Evolutionary conservation across 2,888 invertebrate species (phyloP).

Genomic region (Torymus aiolomorphi): DNA sequence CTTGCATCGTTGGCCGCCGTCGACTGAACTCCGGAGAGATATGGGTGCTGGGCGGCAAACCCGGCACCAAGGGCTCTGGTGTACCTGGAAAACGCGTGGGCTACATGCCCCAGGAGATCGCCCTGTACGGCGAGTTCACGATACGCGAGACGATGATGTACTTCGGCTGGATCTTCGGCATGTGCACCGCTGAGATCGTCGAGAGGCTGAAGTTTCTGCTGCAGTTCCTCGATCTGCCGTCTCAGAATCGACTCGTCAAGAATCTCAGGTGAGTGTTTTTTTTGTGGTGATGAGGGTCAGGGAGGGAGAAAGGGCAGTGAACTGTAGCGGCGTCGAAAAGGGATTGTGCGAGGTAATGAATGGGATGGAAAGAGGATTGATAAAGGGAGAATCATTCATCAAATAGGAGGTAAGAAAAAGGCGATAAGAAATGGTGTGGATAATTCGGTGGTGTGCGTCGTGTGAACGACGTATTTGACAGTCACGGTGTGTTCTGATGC

Average conservation of each 20-base stretch:
- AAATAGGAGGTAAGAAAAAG: too few species aligned
- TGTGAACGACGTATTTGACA: too few species aligned
- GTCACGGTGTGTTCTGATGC: too few species aligned
- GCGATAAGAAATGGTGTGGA: too few species aligned
- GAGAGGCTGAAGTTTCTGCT: slow-evolving; percentile 90
- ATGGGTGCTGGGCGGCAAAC: slow-evolving; percentile 92
- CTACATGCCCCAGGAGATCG: slow-evolving; percentile 97
- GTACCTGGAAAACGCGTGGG: slow-evolving; percentile 97
- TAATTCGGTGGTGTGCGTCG: too few species aligned
- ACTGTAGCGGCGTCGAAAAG: too few species aligned
- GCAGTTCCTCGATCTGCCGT: slow-evolving; percentile 93
- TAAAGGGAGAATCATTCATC: too few species aligned
- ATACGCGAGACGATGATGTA: slow-evolving; percentile 97
- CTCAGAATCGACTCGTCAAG: slow-evolving; percentile 87
- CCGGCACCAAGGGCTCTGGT: slow-evolving; percentile 91
- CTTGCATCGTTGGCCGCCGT: slow-evolving; percentile 93
- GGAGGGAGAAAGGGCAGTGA: too few species aligned
- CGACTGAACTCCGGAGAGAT: slow-evolving; percentile 91
- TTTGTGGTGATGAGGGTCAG: neutral
- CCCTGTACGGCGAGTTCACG: slow-evolving; percentile 93
- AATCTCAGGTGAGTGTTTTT: slow-evolving; percentile 80
- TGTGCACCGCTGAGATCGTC: slow-evolving; percentile 88
- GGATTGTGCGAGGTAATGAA: too few species aligned
- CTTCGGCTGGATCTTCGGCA: slow-evolving; percentile 96
- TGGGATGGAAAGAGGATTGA: too few species aligned